A percentile compares a stretch with the other conserved stretches of the same genome.
These are phyloP conservation scores for Conger conger DNA, from an alignment of 2,113 vertebrate genomes.

Conservation along the genomic window DNA sequence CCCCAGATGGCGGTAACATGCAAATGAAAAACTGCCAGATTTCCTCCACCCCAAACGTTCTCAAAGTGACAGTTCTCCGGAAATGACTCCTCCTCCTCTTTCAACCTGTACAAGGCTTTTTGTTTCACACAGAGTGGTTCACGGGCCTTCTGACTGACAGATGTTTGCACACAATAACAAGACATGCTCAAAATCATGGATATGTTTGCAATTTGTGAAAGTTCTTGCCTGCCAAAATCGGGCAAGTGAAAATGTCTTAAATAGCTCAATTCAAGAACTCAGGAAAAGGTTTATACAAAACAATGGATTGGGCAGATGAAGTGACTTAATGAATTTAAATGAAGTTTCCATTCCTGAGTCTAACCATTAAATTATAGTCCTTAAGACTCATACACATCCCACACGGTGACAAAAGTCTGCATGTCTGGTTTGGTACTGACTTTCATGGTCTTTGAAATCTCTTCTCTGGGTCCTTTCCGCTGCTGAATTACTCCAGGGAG, in stretches of 20 bases:
- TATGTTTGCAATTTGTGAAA: background rate
- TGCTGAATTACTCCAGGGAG: background rate
- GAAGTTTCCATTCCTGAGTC: background rate
- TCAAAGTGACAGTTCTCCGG: constrained; percentile 26
- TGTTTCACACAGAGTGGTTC: background rate
- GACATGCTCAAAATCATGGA: background rate
- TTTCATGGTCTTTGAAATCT: background rate
- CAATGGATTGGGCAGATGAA: background rate
- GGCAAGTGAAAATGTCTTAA: background rate
- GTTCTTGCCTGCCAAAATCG: background rate
- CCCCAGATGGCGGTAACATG: background rate
- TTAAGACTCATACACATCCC: background rate
- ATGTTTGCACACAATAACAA: constrained; percentile 1
- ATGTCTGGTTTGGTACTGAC: background rate
- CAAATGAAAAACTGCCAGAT: background rate
- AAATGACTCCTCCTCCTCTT: constrained; percentile 18
- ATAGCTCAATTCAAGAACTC: background rate
- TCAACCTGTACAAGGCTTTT: constrained; percentile 14
- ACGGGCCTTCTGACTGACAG: constrained; percentile 13
- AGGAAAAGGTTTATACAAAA: background rate
- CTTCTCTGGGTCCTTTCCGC: background rate
- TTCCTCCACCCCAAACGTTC: background rate
- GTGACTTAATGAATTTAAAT: background rate
- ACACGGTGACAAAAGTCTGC: background rate
- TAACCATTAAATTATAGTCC: background rate